Evolutionary conservation across 1,140 invertebrate genomes (phyloP).

Genomic region (Trigoniulus corallinus): DNA sequence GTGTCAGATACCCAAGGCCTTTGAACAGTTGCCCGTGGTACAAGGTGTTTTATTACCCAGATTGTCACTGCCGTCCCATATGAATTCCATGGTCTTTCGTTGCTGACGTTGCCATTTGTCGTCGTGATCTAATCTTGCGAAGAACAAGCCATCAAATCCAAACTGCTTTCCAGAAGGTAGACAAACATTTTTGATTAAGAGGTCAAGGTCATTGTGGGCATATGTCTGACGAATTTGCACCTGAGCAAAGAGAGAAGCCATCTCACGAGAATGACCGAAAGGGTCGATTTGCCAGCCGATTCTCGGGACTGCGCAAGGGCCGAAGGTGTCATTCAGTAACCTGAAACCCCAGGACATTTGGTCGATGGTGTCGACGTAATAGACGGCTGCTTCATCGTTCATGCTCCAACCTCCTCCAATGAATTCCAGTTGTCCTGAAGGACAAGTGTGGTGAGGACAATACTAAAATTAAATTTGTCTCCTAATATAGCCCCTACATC

Average conservation of each 20-base stretch:
- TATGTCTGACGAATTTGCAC: conserved; percentile 16
- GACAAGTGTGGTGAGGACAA: not conserved
- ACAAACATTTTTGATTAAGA: not conserved
- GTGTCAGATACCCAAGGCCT: not conserved
- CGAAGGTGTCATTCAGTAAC: conserved; percentile 37
- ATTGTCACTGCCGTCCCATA: conserved; percentile 50
- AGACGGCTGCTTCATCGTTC: conserved; percentile 84
- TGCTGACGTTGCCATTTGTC: conserved; percentile 49
- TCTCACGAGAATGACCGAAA: conserved; percentile 43
- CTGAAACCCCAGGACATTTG: conserved; percentile 50
- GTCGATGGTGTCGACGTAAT: conserved; percentile 87
- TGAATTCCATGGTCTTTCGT: conserved; percentile 55
- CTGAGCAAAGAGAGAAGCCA: conserved; percentile 36
- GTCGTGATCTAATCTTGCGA: conserved; percentile 73
- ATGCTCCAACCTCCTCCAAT: conserved; percentile 72
- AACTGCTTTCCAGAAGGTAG: conserved; percentile 7
- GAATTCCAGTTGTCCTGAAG: conserved; percentile 46
- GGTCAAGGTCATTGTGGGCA: not conserved
- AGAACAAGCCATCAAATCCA: conserved; percentile 60
- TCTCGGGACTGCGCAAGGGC: conserved; percentile 35
- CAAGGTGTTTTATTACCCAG: conserved; percentile 17
- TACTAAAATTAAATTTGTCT: conserved; percentile 1
- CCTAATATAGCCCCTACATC: not conserved
- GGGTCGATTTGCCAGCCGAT: conserved; percentile 49
- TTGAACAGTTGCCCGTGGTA: not conserved